phyloP scores from a whole-genome alignment of 1,140 invertebrate genomes.

The Antheraea pernyi region DNA sequence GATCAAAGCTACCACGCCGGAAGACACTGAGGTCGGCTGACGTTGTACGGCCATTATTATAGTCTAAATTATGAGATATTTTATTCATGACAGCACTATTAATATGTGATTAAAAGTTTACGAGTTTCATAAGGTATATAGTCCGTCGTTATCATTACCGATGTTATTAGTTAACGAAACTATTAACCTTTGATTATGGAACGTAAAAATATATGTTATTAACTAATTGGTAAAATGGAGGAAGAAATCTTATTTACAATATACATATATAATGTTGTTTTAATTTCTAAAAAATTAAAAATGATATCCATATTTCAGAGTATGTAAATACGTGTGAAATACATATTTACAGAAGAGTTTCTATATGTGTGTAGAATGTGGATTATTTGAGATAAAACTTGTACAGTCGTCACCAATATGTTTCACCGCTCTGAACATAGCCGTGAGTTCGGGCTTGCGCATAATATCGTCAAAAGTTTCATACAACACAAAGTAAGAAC shows the following conservation, averaged over 20 bases:
- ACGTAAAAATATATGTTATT: background rate
- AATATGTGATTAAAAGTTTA: constrained; percentile 9
- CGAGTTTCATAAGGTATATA: constrained; percentile 5
- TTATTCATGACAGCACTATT: constrained; percentile 7
- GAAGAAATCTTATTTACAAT: background rate
- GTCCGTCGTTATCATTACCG: background rate
- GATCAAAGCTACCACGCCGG: constrained; percentile 23
- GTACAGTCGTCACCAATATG: too few relatives aligned
- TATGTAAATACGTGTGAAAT: too few relatives aligned
- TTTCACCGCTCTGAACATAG: too few relatives aligned
- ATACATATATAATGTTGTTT: too few relatives aligned
- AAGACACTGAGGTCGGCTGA: constrained; percentile 21
- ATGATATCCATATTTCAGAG: too few relatives aligned
- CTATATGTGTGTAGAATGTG: too few relatives aligned
- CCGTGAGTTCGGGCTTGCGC: too few relatives aligned
- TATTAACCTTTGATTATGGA: background rate
- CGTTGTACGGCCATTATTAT: constrained; percentile 9
- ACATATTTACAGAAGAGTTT: too few relatives aligned
- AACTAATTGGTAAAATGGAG: background rate
- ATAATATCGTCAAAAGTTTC: too few relatives aligned
- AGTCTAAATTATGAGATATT: constrained; percentile 12
- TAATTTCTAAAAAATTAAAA: too few relatives aligned
- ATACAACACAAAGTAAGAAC: too few relatives aligned
- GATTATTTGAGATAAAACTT: too few relatives aligned
- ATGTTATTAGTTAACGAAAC: constrained; percentile 3